Base-by-base conservation (phyloP, 1,140 invertebrate species). In the Cydia fagiglandana region DNA sequence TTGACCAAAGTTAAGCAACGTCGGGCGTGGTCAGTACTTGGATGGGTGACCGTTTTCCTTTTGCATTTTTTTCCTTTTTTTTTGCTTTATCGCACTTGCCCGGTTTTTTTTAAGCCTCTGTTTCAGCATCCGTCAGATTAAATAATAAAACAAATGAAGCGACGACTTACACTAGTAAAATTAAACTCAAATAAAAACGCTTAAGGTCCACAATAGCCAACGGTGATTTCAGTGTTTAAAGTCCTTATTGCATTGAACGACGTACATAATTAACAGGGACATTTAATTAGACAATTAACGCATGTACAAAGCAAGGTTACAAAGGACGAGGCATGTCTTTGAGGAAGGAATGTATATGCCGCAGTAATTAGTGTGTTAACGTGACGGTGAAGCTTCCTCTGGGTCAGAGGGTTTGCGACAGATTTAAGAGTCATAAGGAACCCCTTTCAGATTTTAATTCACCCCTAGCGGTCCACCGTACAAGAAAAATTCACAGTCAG, bases 241-340 rank as follows among this genome's bases (percentile, higher is more conserved):
- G 56, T 4, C 56, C 56, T 24, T 61, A 10, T 24, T 17, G 20
- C 10, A 10, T 12, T 24, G 7, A 61, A n/a, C 17, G 2, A 61
- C 17, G 20, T 20, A 61, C 6, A 24, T 61, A 61, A 61, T 61
- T 61, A 61, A 61, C 56, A 61, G 10, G 56, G 56, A 61, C 56
- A 61, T 61, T 61, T 61, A 61, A 61, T 61, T 61, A 61, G 24
- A 61, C 56, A 61, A 61, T 61, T 61, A 61, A 24, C 56, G 20
- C 56, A 12, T 24, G 20, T 61, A 61, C 56, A 61, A 61, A 61
- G 56, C 56, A 61, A 53, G 20, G 56, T 24, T 61, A 61, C 56
- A 61, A 61, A 61, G 56, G 56, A 20, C 20, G 56, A 7, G 53
- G 56, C 56, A 61, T 61, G 56, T 61, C 56, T 61, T 61, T 61